Percentiles rank a stretch among this genome's conserved stretches.
Conservation (phyloP, 1,140 invertebrate genomes). For the Eriocheir sinensis region DNA sequence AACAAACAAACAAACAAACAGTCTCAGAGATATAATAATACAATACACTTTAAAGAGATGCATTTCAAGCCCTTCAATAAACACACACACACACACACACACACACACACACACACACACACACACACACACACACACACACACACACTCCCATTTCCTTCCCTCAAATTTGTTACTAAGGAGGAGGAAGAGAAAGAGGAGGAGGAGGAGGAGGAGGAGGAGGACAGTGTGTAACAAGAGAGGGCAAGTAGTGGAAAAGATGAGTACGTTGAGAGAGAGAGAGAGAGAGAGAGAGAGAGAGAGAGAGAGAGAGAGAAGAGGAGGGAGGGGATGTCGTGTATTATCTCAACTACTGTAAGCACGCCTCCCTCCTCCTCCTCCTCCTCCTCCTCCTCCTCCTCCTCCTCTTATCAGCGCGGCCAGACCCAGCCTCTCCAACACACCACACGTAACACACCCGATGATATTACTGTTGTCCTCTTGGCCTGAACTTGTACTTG, state of each 20-base stretch:
- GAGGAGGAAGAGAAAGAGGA: not conserved
- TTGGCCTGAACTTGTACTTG: no score
- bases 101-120: constrained; percentile 20
- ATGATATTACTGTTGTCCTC: no score
- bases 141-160: no score
- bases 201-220: not conserved
- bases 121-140: constrained; percentile 30
- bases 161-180: no score
- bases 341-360: not conserved
- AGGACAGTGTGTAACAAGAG: not conserved
- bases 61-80: no score
- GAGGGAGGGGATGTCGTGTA: not conserved
- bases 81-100: not conserved
- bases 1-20: not conserved
- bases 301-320: constrained; percentile 27
- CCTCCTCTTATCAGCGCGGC: not conserved
- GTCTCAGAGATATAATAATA: not conserved
- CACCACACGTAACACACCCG: no score
- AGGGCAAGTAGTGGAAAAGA: not conserved
- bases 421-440: no score
- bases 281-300: constrained; percentile 44
- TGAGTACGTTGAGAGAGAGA: not conserved
- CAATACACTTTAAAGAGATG: no score
- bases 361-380: not conserved
- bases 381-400: not conserved